A percentile compares a stretch with the other conserved stretches of the same genome.
These are phyloP conservation scores for Potorous gilbertii DNA, from an alignment of 2,797 vertebrate genomes.

Conservation along the genomic window DNA sequence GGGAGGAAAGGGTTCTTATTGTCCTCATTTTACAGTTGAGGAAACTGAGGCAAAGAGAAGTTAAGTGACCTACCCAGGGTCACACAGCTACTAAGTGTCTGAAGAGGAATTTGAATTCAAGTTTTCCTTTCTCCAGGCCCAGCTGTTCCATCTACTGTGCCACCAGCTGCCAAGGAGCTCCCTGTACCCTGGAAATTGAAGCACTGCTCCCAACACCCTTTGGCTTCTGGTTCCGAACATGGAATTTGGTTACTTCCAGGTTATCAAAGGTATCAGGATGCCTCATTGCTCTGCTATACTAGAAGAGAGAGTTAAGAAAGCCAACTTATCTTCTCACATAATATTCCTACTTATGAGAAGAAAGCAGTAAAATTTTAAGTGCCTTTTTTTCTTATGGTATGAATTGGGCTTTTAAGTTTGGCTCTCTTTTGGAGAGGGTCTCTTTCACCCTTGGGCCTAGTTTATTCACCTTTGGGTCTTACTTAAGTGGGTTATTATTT, in stretches of 20 bases:
- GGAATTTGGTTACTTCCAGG: background rate
- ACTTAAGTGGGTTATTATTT: background rate
- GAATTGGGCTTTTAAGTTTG: background rate
- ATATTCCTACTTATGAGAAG: background rate
- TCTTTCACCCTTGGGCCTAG: background rate
- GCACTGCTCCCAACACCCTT: background rate
- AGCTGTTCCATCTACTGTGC: background rate
- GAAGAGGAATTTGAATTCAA: background rate
- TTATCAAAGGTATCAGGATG: slow-evolving; percentile 13
- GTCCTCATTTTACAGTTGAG: background rate
- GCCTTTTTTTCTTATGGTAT: background rate
- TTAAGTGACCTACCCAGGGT: background rate
- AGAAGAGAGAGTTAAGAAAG: background rate
- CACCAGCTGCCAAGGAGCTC: background rate
- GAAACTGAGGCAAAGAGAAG: background rate
- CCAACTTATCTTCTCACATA: background rate
- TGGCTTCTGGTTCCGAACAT: background rate
- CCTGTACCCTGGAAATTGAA: background rate
- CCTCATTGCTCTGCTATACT: background rate
- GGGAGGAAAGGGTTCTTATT: background rate
- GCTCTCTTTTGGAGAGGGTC: background rate
- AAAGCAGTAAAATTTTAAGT: background rate
- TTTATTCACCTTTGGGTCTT: background rate
- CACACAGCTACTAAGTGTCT: background rate
- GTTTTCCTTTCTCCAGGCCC: background rate